Percentiles rank a stretch among this genome's conserved stretches.
Conservation (phyloP, 2,113 vertebrate genomes). For the Tichodroma muraria region DNA sequence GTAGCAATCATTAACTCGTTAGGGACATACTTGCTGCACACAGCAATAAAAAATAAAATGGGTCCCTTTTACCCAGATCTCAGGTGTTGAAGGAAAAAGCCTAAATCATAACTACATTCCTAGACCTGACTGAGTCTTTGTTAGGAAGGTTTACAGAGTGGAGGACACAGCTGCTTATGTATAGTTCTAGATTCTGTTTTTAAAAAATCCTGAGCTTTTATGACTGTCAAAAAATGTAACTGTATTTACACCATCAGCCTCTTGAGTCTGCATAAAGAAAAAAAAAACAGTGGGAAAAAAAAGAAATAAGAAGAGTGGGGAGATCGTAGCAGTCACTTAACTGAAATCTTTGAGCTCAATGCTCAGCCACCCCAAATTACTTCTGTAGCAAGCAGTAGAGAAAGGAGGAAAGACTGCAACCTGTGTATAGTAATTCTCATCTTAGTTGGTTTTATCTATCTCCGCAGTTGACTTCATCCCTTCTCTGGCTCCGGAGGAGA, state of each 20-base stretch:
- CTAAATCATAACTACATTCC: neutral
- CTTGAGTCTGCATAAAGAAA: neutral
- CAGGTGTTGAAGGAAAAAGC: neutral
- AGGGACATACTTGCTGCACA: neutral
- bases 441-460: neutral
- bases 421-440: neutral
- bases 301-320: neutral
- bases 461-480: neutral
- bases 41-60: neutral
- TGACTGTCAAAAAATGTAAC: neutral
- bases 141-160: neutral
- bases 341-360: neutral
- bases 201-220: neutral
- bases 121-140: neutral
- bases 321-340: neutral
- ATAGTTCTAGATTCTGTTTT: neutral
- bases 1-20: constrained; percentile 26
- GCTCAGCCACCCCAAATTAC: neutral
- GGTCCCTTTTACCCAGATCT: neutral
- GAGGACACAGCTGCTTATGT: neutral
- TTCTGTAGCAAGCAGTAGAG: neutral
- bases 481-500: neutral
- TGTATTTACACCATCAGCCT: neutral
- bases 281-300: neutral
- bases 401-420: neutral